Base-by-base conservation (phyloP, 2,888 invertebrate genomes). In the Caenorhabditis sp. region DNA sequence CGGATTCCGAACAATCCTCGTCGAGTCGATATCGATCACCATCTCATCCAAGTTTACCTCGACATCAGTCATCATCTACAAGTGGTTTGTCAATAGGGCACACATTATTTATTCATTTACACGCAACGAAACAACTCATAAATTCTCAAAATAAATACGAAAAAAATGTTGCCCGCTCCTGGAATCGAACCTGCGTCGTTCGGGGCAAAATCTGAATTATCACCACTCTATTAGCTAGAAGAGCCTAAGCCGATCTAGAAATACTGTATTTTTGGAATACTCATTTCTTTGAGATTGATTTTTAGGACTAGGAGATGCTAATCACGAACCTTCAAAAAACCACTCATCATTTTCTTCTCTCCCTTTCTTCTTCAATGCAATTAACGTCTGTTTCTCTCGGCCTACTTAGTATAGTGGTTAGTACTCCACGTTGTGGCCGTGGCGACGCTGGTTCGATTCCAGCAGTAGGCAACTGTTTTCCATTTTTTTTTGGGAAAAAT, bases 141-240 rank as follows among this genome's bases (percentile, higher is more conserved):
- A 51, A 51, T 51, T 51, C 51, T 21, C 21, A 6, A 26, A 8
- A 55, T 26, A 55, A 55, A 17, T 4, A 5, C 8, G 17, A 55
- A 55, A 55, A 53, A 23, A 8, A 26, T 58, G 53, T 49, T 74
- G 73, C 73, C 73, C 69, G 69, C 70, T 76, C 74, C 78, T 71
- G 78, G 80, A 82, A 83, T 82, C 81, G 81, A 83, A 82, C 82
- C 78, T 68, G 72, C 78, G 83, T 83, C 83, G 83, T 81, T 78
- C 79, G 81, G 83, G 83, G 81, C 83, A 83, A 81, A 83, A 83
- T 81, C 81, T 81, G 79, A 81, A 83, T 81, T 83, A 83, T 83
- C 82, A 83, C 81, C 83, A 83, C 83, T 83, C 82, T 83, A 83
- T n/a, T n/a, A n/a, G n/a, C n/a, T n/a, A n/a, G n/a, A n/a, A n/a